phyloP scores from a whole-genome alignment of 2,113 vertebrate genomes.

The Indri indri region DNA sequence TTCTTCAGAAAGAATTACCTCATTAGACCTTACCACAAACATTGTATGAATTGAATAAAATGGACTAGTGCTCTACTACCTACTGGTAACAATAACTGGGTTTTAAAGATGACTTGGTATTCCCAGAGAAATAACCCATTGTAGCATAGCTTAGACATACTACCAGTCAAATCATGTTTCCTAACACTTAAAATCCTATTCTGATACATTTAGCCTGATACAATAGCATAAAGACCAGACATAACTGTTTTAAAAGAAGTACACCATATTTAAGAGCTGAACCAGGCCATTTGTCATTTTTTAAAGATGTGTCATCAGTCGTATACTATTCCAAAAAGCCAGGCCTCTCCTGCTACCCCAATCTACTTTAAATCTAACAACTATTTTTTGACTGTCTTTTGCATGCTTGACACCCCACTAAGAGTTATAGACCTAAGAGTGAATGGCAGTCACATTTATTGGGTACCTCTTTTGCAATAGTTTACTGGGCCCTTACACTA shows the following conservation, averaged over 20 bases:
- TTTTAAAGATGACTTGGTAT: constrained; percentile 28
- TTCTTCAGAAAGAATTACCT: background rate
- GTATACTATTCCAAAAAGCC: background rate
- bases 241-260: constrained; percentile 40
- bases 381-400: background rate
- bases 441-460: background rate
- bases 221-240: constrained; percentile 7
- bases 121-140: background rate
- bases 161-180: background rate
- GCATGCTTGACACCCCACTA: background rate
- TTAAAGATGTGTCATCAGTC: constrained; percentile 35
- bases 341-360: background rate
- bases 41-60: background rate
- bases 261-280: constrained; percentile 32
- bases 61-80: background rate
- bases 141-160: background rate
- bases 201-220: background rate
- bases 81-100: background rate
- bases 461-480: background rate
- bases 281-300: constrained; percentile 1
- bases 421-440: background rate
- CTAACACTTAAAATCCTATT: constrained; percentile 42
- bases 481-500: background rate
- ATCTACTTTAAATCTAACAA: constrained; percentile 4
- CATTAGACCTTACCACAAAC: background rate